Conservation (phyloP, 2,113 vertebrate genomes). For the Leucosticte australis region DNA sequence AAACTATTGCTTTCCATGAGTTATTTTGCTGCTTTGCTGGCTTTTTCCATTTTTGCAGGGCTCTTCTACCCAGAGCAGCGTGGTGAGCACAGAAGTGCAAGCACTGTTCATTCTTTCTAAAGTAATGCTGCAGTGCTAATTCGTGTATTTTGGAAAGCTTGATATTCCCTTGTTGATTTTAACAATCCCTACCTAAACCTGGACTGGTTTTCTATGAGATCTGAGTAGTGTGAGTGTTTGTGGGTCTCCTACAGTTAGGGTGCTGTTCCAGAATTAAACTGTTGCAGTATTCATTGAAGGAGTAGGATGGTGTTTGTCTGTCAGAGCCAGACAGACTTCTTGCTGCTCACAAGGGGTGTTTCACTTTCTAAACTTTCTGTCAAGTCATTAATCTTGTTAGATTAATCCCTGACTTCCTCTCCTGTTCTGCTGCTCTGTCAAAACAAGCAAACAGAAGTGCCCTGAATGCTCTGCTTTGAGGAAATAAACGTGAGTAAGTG, state of each 20-base stretch:
- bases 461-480: background rate
- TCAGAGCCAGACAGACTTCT: background rate
- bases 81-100: background rate
- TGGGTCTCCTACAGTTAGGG: background rate
- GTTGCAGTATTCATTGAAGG: background rate
- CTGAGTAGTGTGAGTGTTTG: background rate
- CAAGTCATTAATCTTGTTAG: background rate
- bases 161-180: background rate
- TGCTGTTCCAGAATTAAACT: background rate
- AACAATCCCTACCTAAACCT: background rate
- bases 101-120: background rate
- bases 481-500: background rate
- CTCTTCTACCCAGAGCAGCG: rapidly evolving
- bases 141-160: background rate
- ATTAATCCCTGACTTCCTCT: background rate
- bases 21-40: background rate
- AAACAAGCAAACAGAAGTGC: background rate
- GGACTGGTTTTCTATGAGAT: rapidly evolving
- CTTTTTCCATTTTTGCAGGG: background rate
- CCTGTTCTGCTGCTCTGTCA: background rate
- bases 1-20: background rate
- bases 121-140: background rate
- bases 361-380: background rate
- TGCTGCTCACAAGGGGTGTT: background rate
- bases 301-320: background rate